Conservation (phyloP, 30 jellyfish, hydroid and myxozoan genomes). For the Cassiopea andromeda region DNA sequence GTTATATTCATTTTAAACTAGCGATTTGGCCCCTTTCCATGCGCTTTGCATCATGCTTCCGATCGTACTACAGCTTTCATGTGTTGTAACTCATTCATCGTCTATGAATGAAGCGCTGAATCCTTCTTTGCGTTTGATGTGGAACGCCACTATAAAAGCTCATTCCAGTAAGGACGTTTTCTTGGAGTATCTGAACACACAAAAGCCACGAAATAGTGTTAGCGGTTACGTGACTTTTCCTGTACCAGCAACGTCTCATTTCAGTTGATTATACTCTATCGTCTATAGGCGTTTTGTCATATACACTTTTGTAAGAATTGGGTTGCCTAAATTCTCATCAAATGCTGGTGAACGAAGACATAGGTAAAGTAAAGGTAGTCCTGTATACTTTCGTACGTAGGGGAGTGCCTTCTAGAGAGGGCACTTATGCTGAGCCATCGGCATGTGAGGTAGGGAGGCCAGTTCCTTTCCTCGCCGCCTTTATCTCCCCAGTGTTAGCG, state of each 20-base stretch:
- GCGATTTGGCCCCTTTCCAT: background rate
- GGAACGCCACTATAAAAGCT: background rate
- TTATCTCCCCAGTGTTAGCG: too few relatives aligned
- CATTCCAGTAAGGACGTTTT: background rate
- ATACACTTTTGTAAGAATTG: too few relatives aligned
- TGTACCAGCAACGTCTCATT: background rate
- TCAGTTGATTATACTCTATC: background rate
- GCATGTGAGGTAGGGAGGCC: too few relatives aligned
- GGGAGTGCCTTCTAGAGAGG: too few relatives aligned
- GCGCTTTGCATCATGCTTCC: background rate
- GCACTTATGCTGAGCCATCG: too few relatives aligned
- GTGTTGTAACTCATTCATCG: background rate
- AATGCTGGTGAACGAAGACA: too few relatives aligned
- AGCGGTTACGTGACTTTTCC: background rate
- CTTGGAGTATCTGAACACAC: background rate
- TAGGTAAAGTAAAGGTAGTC: too few relatives aligned
- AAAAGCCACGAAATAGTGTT: background rate
- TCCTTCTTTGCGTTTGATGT: constrained; percentile 5
- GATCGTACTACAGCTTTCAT: background rate
- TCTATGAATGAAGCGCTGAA: background rate
- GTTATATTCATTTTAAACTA: background rate
- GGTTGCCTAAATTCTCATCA: too few relatives aligned
- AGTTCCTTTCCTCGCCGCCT: too few relatives aligned
- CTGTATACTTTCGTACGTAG: too few relatives aligned
- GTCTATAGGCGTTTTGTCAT: too few relatives aligned